phyloP scores from a whole-genome alignment of 2,113 vertebrate species.

The Ginglymostoma cirratum region DNA sequence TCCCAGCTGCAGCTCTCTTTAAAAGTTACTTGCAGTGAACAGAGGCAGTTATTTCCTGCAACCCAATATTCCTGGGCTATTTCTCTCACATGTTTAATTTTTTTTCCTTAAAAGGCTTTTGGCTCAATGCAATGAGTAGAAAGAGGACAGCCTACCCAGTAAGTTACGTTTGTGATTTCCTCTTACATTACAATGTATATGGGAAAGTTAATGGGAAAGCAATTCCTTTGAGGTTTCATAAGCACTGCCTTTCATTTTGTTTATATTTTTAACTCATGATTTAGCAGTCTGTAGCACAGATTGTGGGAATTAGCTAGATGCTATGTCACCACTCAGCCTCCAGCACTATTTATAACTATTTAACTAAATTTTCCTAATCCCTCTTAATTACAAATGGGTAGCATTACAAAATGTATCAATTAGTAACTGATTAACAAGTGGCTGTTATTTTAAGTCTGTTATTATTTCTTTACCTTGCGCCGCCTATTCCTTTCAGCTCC shows the following conservation, averaged over 20 bases:
- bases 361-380: conserved; percentile 30
- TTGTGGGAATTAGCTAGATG: conserved; percentile 12
- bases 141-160: neutral
- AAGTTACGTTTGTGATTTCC: neutral
- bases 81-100: conserved; percentile 61
- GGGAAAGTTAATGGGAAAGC: conserved; percentile 20
- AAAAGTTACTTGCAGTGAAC: conserved; percentile 74
- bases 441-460: conserved; percentile 35
- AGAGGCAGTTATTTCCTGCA: conserved; percentile 81
- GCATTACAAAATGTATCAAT: conserved; percentile 36
- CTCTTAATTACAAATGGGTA: conserved; percentile 35
- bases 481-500: neutral
- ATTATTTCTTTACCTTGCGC: conserved; percentile 26
- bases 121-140: conserved; percentile 48
- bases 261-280: conserved; percentile 36
- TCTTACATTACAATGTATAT: neutral
- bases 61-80: conserved; percentile 80
- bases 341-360: conserved; percentile 31
- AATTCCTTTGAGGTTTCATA: conserved; percentile 20
- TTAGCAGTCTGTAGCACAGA: conserved; percentile 8
- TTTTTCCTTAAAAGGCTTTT: conserved; percentile 65
- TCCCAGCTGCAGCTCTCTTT: conserved; percentile 64
- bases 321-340: neutral
- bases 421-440: conserved; percentile 37
- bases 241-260: neutral